Percentiles rank a stretch among this genome's conserved stretches.
Evolutionary conservation across 1,140 invertebrate species (phyloP).

Genomic region (Fopius arisanus): DNA sequence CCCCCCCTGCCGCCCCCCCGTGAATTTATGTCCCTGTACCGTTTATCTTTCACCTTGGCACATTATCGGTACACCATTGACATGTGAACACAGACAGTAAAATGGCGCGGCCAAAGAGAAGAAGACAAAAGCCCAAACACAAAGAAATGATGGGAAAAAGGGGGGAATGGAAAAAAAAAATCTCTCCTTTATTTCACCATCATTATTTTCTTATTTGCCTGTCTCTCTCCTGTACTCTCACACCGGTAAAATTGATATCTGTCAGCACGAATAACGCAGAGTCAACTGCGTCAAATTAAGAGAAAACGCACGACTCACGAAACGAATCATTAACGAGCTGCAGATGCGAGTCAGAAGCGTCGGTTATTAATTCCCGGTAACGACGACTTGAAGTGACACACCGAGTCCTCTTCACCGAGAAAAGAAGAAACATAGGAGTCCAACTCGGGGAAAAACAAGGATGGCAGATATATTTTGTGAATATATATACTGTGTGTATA

Average conservation of each 20-base stretch:
- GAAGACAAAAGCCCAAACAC: neutral
- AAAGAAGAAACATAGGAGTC: neutral
- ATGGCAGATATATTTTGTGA: neutral
- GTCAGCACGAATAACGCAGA: conserved; percentile 28
- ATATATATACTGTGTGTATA: conserved; percentile 21
- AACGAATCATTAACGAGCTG: conserved; percentile 39
- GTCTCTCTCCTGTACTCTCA: neutral
- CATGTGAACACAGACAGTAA: neutral
- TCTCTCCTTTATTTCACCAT: conserved; percentile 12
- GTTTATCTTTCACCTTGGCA: conserved; percentile 15
- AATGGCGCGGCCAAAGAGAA: neutral
- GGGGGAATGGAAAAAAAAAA: neutral
- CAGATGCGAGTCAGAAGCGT: conserved; percentile 32
- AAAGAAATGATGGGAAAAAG: too few species aligned
- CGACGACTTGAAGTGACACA: conserved; percentile 30
- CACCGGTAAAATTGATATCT: conserved; percentile 31
- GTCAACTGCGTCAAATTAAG: conserved; percentile 31
- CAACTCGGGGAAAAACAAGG: conserved; percentile 12
- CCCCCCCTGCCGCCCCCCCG: neutral
- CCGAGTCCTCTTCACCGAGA: neutral
- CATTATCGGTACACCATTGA: conserved; percentile 3
- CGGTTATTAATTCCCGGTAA: conserved; percentile 34
- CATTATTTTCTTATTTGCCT: conserved; percentile 25
- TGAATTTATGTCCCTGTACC: conserved; percentile 15
- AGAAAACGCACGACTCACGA: conserved; percentile 33